These are phyloP conservation scores for Gymnoscopelus microlampas DNA, from an alignment of 2,797 vertebrate genomes.

Conservation along the genomic window DNA sequence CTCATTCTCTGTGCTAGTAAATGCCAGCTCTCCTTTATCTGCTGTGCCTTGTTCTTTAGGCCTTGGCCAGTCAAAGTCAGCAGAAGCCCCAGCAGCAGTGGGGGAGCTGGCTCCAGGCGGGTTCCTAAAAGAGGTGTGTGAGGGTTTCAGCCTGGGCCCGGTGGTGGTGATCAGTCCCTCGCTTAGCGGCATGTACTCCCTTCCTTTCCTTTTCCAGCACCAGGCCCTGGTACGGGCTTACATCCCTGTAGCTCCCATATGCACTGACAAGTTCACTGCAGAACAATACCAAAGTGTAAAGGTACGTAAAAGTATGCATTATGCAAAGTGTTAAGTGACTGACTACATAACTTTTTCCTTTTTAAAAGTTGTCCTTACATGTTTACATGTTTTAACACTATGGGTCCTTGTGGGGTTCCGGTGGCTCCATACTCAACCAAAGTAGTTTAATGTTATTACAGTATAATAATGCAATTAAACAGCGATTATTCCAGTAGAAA, in stretches of 20 bases:
- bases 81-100: constrained; percentile 76
- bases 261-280: constrained; percentile 89
- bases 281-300: constrained; percentile 86
- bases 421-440: no score
- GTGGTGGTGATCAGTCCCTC: constrained; percentile 94
- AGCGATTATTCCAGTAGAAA: no score
- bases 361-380: no score
- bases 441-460: no score
- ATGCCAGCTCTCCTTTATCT: not conserved
- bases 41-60: constrained; percentile 69
- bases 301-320: constrained; percentile 68
- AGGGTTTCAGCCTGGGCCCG: constrained; percentile 80
- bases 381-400: no score
- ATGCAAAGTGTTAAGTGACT: no score
- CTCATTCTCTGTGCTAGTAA: not conserved
- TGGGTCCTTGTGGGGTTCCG: no score
- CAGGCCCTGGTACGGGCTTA: constrained; percentile 85
- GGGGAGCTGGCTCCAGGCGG: constrained; percentile 84
- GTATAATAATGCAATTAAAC: no score
- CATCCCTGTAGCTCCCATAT: constrained; percentile 94
- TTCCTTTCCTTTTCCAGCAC: constrained; percentile 90
- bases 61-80: constrained; percentile 86
- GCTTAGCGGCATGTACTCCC: constrained; percentile 95
- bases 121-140: constrained; percentile 87
- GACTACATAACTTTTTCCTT: no score